A percentile compares a stretch with the other conserved stretches of the same genome.
These are phyloP conservation scores for Oryzias curvinotus DNA, from an alignment of 2,113 vertebrate genomes.

Conservation along the genomic window DNA sequence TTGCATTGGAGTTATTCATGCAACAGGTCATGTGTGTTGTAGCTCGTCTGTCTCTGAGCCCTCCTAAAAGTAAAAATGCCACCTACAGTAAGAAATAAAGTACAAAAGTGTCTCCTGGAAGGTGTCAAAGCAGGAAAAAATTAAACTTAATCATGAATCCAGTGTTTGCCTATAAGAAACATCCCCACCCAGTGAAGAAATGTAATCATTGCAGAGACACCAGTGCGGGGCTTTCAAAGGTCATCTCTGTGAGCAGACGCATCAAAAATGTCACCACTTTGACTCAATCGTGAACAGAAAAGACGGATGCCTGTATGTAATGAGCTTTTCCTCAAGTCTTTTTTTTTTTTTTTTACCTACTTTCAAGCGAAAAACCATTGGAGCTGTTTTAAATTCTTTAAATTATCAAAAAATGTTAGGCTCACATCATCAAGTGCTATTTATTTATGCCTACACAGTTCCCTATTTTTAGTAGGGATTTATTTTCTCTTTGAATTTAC, in stretches of 20 bases:
- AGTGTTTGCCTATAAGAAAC: background rate
- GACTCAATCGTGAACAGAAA: background rate
- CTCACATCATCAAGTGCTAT: too few relatives aligned
- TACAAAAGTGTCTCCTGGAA: background rate
- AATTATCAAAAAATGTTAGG: too few relatives aligned
- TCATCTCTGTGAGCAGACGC: background rate
- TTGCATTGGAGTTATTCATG: background rate
- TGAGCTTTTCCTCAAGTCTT: too few relatives aligned
- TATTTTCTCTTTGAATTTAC: too few relatives aligned
- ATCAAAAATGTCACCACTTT: background rate
- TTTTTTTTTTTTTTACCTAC: too few relatives aligned
- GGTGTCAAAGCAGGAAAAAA: background rate
- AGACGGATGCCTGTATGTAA: background rate
- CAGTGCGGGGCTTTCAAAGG: background rate
- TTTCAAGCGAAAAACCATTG: too few relatives aligned
- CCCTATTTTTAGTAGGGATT: too few relatives aligned
- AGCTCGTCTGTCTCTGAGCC: background rate
- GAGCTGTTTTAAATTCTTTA: too few relatives aligned
- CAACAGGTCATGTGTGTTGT: slow-evolving; percentile 25
- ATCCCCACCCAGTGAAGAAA: slow-evolving; percentile 1
- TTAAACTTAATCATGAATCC: background rate
- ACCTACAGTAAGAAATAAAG: background rate
- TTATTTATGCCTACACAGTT: too few relatives aligned
- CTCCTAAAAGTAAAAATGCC: background rate
- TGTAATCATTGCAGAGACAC: background rate